Conservation (phyloP, 1,140 invertebrate species). For the Magallana gigas region DNA sequence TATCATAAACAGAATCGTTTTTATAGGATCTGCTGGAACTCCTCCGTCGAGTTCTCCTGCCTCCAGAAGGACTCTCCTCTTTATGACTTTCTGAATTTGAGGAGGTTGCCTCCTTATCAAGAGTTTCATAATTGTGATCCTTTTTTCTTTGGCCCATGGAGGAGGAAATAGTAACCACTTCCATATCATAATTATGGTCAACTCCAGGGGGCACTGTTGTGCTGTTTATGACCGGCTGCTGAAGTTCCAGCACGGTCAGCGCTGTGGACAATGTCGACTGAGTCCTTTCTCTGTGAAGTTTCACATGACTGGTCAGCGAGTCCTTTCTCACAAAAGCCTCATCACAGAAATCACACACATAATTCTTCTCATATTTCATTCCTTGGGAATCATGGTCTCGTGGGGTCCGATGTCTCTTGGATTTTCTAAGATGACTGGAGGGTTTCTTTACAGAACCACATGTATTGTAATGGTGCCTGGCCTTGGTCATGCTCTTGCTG, state of each 20-base stretch:
- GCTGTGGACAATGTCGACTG: conserved; percentile 44
- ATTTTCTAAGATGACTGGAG: not conserved
- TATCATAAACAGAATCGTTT: not conserved
- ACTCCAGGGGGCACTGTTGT: not conserved
- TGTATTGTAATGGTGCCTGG: not conserved
- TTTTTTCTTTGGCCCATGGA: not conserved
- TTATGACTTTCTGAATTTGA: not conserved
- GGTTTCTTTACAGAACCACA: not conserved
- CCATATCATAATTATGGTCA: not conserved
- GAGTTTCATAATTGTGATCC: not conserved
- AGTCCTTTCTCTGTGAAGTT: conserved; percentile 33
- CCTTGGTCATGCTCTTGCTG: conserved; percentile 18
- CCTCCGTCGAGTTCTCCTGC: not conserved
- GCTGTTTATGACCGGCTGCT: conserved; percentile 40
- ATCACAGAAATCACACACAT: not conserved
- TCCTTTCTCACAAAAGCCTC: conserved; percentile 39
- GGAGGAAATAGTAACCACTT: not conserved
- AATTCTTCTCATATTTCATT: conserved; percentile 13
- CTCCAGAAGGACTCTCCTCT: not conserved
- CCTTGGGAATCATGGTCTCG: not conserved
- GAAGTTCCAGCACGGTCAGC: conserved; percentile 43
- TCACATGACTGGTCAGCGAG: conserved; percentile 31
- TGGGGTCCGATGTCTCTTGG: not conserved
- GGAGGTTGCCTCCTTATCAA: not conserved
- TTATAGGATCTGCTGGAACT: not conserved